Evolutionary conservation across 2,113 vertebrate genomes (phyloP), one percentile per base, ranked within the genome.

Genomic region (Peromyscus maniculatus): DNA sequence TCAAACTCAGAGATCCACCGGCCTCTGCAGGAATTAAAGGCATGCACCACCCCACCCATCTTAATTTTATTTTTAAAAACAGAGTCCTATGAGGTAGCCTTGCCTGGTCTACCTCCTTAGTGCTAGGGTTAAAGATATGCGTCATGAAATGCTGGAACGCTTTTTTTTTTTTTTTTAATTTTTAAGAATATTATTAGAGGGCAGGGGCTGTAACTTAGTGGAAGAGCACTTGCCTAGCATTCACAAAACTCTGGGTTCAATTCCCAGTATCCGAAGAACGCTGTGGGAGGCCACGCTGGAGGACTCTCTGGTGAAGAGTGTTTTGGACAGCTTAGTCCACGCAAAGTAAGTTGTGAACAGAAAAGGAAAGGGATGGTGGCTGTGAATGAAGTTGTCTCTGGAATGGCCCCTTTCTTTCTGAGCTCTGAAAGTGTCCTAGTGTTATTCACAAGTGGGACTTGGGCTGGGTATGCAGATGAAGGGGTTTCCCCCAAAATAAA

Each of bases 401-500:
- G 82, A 64, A 19, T 36, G 31, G 33, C 7, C 71, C 19, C 43
- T 52, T 52, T 39, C 39, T 52, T 21, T 74, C 39, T 5, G 0
- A 92, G 36, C 89, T 28, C 77, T 66, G 43, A 80, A 80, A 17
- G 67, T 4, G 21, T 57, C 49, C 31, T 1, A 43, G 43, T 3
- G 43, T 43, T 43, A 43, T 43, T 43, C 43, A 43, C 43, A 43
- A 43, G 43, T 1, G 46, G 49, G 17, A 78, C 39, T 96, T 82
- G 7, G 71, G 89, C 24, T 43, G 91, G 69, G 11, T 16, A 57
- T 0, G 90, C 43, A 11, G 4, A 67, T 7, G 52, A 87, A 92
- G n/a, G 36, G 36, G n/a, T 93, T 91, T 75, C 43, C 95, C 90
- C 39, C 52, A 9, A 84, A 87, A 64, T 31, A 64, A 86, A 93